Evolutionary conservation across 1,140 invertebrate species (phyloP).

Genomic region (Pachypeltis micranthus): DNA sequence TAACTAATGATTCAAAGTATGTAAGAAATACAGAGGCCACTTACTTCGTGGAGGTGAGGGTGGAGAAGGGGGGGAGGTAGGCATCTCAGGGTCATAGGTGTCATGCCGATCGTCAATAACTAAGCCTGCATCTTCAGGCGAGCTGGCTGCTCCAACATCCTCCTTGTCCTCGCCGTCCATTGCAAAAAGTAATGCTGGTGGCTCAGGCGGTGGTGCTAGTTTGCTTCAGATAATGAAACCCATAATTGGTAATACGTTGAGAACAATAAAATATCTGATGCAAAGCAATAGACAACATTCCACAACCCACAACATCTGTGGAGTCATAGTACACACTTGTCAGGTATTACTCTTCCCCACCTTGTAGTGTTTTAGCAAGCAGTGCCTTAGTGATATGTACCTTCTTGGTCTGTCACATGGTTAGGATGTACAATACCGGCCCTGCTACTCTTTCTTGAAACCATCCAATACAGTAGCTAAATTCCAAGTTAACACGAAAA

Average conservation of each 20-base stretch:
- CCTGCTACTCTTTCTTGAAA: too few species aligned
- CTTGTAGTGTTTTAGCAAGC: too few species aligned
- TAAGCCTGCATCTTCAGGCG: slow-evolving; percentile 49
- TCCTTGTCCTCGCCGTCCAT: slow-evolving; percentile 25
- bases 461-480: too few species aligned
- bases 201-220: slow-evolving; percentile 39
- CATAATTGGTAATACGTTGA: neutral
- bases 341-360: too few species aligned
- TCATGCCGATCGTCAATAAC: slow-evolving; percentile 44
- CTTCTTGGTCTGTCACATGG: too few species aligned
- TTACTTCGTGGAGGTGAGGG: slow-evolving; percentile 14
- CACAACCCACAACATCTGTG: too few species aligned
- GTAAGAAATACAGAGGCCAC: neutral
- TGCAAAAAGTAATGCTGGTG: slow-evolving; percentile 39
- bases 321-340: too few species aligned
- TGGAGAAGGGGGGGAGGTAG: slow-evolving; percentile 14
- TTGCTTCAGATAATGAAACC: slow-evolving; percentile 4
- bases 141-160: slow-evolving; percentile 38
- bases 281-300: neutral
- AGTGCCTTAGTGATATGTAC: too few species aligned
- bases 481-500: too few species aligned
- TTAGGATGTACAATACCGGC: too few species aligned
- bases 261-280: neutral
- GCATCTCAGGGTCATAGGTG: slow-evolving; percentile 17
- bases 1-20: too few species aligned